Conservation (phyloP, 2,888 invertebrate species). For the Invenusta paracnida region DNA sequence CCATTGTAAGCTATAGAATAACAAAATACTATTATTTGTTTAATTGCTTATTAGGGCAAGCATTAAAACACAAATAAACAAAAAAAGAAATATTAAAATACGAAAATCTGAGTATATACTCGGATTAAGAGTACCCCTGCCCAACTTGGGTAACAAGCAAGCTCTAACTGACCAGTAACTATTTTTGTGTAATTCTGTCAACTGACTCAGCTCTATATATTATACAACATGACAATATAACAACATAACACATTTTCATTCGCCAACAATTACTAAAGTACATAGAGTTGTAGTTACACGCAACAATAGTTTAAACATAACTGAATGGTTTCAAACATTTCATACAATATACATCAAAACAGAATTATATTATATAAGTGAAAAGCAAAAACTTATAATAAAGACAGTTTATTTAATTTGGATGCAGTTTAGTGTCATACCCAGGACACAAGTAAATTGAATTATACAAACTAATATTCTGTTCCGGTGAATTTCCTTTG, state of each 20-base stretch:
- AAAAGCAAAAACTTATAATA: neutral
- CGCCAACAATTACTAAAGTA: neutral
- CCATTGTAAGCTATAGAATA: neutral
- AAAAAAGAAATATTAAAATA: neutral
- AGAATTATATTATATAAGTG: neutral
- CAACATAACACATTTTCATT: neutral
- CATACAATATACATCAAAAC: neutral
- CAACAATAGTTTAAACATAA: neutral
- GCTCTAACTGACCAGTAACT: neutral
- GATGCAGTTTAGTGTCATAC: neutral
- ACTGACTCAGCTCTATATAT: neutral
- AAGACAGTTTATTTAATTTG: neutral
- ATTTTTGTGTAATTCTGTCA: neutral
- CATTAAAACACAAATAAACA: neutral
- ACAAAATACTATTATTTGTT: neutral
- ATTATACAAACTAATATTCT: neutral
- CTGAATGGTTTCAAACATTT: neutral
- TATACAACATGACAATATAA: neutral
- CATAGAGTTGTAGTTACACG: neutral
- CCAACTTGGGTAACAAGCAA: neutral
- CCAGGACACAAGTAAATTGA: neutral
- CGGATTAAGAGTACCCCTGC: neutral
- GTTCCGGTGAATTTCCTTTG: neutral
- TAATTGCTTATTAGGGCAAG: neutral
- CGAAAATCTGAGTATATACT: neutral